Conservation (phyloP, 2,113 vertebrate genomes). For the Nyctereutes procyonoides region DNA sequence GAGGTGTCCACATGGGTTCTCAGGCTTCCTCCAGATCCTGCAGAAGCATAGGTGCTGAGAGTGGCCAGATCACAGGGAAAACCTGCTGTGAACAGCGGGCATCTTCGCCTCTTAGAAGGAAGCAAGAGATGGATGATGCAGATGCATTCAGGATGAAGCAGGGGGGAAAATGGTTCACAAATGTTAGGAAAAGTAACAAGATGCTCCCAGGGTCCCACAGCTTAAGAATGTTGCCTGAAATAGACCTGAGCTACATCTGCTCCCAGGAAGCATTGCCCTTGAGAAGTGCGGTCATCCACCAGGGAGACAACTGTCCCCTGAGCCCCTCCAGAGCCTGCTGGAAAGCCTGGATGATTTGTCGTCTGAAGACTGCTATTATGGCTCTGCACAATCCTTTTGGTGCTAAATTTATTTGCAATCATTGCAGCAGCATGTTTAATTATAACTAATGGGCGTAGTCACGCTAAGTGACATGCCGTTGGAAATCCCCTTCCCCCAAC, state of each 20-base stretch:
- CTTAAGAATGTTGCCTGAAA: slow-evolving; percentile 74
- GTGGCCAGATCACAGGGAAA: background rate
- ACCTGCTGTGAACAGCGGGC: background rate
- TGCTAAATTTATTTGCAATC: slow-evolving; percentile 82
- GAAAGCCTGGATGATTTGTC: slow-evolving; percentile 70
- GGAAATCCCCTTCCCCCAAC: slow-evolving; percentile 58
- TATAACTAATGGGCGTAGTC: slow-evolving; percentile 69
- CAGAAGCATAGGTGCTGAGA: fast-evolving
- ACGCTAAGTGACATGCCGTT: slow-evolving; percentile 22
- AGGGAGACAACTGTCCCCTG: slow-evolving; percentile 69
- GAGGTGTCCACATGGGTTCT: background rate
- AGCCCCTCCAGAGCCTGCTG: slow-evolving; percentile 61
- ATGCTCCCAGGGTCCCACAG: slow-evolving; percentile 34
- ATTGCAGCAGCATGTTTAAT: slow-evolving; percentile 73
- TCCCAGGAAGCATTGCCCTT: slow-evolving; percentile 58
- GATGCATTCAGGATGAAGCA: background rate
- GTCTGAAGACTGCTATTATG: slow-evolving; percentile 69
- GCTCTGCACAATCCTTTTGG: slow-evolving; percentile 67
- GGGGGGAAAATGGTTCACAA: background rate
- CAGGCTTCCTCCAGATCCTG: background rate
- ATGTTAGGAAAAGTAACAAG: slow-evolving; percentile 71
- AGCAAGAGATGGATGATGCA: background rate
- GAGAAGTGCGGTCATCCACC: slow-evolving; percentile 64
- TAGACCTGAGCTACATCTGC: slow-evolving; percentile 74
- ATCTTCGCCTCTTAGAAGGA: background rate